These are phyloP conservation scores for Tupaia tana DNA, from an alignment of 2,113 vertebrate species.

Conservation along the genomic window DNA sequence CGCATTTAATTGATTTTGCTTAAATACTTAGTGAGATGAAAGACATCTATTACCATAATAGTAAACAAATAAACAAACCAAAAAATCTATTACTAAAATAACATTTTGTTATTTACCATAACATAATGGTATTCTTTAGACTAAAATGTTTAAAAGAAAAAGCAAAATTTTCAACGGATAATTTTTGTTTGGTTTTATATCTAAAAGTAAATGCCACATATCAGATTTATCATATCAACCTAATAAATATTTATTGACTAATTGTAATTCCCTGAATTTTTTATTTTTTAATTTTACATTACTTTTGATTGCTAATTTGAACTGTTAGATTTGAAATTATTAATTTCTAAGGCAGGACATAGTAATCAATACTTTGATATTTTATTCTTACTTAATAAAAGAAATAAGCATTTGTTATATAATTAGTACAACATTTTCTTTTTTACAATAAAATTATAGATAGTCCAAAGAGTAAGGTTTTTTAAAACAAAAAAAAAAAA, in stretches of 20 bases:
- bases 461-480: neutral
- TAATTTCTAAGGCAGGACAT: conserved; percentile 6
- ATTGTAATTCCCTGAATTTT: neutral
- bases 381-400: neutral
- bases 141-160: neutral
- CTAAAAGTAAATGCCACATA: neutral
- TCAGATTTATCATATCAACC: neutral
- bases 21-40: neutral
- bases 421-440: conserved; percentile 13
- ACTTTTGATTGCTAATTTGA: conserved; percentile 4
- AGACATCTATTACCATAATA: neutral
- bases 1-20: neutral
- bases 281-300: neutral
- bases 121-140: neutral
- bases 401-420: neutral
- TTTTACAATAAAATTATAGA: conserved; percentile 21
- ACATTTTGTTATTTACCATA: neutral
- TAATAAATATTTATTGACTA: conserved; percentile 1
- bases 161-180: neutral
- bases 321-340: neutral
- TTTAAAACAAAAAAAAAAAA: conserved; percentile 1
- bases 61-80: neutral
- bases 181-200: neutral
- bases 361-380: neutral
- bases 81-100: neutral